A percentile compares a stretch with the other conserved stretches of the same genome.
phyloP scores from a whole-genome alignment of 2,113 vertebrate genomes.

The Mystacornis crossleyi region DNA sequence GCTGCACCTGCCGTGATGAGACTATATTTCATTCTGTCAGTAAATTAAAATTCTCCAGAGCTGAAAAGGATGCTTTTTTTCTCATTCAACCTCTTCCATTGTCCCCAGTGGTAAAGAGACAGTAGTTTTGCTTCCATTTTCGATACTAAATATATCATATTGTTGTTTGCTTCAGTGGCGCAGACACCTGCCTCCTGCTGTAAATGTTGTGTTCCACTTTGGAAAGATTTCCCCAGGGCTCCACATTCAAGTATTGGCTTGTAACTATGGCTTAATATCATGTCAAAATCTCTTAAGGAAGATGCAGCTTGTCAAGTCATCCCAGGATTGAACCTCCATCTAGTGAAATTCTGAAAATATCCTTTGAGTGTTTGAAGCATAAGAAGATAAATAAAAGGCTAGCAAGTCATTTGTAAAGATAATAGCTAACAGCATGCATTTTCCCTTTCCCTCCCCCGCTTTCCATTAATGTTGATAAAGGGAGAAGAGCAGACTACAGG shows the following conservation, averaged over 20 bases:
- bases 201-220: constrained; percentile 81
- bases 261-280: constrained; percentile 91
- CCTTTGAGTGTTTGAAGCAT: constrained; percentile 81
- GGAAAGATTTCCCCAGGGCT: constrained; percentile 87
- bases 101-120: constrained; percentile 79
- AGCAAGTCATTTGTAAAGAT: constrained; percentile 88
- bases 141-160: constrained; percentile 87
- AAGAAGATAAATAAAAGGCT: constrained; percentile 80
- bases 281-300: constrained; percentile 90
- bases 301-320: constrained; percentile 83
- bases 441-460: constrained; percentile 57
- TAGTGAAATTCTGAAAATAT: constrained; percentile 74
- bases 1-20: constrained; percentile 82
- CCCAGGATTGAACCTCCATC: constrained; percentile 74
- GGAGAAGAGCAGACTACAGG: constrained; percentile 64
- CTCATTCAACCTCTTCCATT: constrained; percentile 74
- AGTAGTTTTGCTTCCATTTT: constrained; percentile 84
- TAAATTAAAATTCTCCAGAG: constrained; percentile 89
- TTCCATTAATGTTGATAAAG: constrained; percentile 82
- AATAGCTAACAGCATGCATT: constrained; percentile 79
- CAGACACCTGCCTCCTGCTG: constrained; percentile 86
- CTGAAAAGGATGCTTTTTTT: constrained; percentile 70
- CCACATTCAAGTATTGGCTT: constrained; percentile 85
- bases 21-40: constrained; percentile 90
- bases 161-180: constrained; percentile 84